Base-by-base conservation (phyloP, 2,797 vertebrate species). In the Pterois miles region DNA sequence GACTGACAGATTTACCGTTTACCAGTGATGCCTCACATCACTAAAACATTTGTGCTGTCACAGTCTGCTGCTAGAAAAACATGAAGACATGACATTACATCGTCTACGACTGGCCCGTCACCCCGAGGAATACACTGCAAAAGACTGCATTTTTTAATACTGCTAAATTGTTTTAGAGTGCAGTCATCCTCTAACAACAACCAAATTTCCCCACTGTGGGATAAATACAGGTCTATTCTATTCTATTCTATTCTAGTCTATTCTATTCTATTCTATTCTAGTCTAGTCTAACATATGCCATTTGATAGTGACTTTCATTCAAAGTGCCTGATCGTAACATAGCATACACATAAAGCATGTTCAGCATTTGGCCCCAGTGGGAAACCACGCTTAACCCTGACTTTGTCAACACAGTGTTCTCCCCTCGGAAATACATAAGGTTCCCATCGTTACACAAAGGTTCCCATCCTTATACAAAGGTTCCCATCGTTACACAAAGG, bases 231-330 rank as follows among this genome's bases (percentile, higher is more conserved):
- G n/a, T n/a, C n/a, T n/a, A n/a, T n/a, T n/a, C n/a, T n/a, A n/a
- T n/a, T n/a, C n/a, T n/a, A n/a, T n/a, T n/a, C n/a, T n/a, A n/a
- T n/a, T n/a, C n/a, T n/a, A n/a, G n/a, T n/a, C n/a, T n/a, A n/a
- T n/a, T n/a, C n/a, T n/a, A n/a, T n/a, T n/a, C n/a, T n/a, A n/a
- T n/a, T n/a, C n/a, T n/a, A n/a, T n/a, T n/a, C n/a, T n/a, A n/a
- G n/a, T n/a, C n/a, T n/a, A n/a, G n/a, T n/a, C n/a, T n/a, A n/a
- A 73, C 64, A 70, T 73, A 64, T 68, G 68, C n/a, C 18, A 38
- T 71, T 53, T 74, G 66, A 80, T 66, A 52, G 23, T 25, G 29
- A 40, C 66, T 82, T 81, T 84, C 71, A 76, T 67, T 79, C 71
- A 76, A n/a, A 79, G 59, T 56, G 62, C 52, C 25, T 64, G 50